Evolutionary conservation across 2,888 invertebrate genomes (phyloP).

Genomic region (Heteropelma amictum): DNA sequence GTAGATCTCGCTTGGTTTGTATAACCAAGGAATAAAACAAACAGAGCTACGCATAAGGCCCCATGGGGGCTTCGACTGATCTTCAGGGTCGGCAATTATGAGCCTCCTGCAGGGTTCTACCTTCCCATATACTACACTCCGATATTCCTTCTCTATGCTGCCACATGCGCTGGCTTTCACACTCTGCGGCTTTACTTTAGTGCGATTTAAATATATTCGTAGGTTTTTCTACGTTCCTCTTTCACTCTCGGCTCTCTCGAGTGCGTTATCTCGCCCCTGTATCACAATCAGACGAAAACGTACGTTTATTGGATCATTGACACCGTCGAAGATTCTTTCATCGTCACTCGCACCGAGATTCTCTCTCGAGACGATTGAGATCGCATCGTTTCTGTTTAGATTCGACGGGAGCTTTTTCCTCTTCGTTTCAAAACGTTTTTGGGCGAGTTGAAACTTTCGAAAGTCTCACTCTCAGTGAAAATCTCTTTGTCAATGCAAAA

Average conservation of each 20-base stretch:
- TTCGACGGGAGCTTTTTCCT: too few relatives aligned
- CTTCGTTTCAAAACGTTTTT: too few relatives aligned
- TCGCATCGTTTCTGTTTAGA: too few relatives aligned
- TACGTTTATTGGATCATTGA: too few relatives aligned
- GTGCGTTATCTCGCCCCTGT: background rate
- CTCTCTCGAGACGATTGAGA: too few relatives aligned
- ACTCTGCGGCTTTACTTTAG: background rate
- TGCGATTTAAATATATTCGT: constrained; percentile 1
- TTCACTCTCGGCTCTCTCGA: background rate
- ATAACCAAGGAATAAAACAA: constrained; percentile 78
- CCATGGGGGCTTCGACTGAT: constrained; percentile 75
- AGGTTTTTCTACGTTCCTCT: constrained; percentile 2
- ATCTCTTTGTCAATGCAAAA: too few relatives aligned
- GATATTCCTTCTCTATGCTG: constrained; percentile 8
- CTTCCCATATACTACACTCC: constrained; percentile 39
- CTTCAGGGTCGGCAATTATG: constrained; percentile 78
- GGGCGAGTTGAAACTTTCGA: too few relatives aligned
- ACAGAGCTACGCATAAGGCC: constrained; percentile 73
- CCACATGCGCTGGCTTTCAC: background rate
- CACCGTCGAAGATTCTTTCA: too few relatives aligned
- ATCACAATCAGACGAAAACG: background rate
- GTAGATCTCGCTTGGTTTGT: constrained; percentile 77
- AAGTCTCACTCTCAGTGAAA: too few relatives aligned
- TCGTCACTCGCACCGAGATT: too few relatives aligned
- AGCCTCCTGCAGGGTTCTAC: constrained; percentile 75